Evolutionary conservation across 2,888 invertebrate genomes (phyloP).

Genomic region (Ophion slaviceki): DNA sequence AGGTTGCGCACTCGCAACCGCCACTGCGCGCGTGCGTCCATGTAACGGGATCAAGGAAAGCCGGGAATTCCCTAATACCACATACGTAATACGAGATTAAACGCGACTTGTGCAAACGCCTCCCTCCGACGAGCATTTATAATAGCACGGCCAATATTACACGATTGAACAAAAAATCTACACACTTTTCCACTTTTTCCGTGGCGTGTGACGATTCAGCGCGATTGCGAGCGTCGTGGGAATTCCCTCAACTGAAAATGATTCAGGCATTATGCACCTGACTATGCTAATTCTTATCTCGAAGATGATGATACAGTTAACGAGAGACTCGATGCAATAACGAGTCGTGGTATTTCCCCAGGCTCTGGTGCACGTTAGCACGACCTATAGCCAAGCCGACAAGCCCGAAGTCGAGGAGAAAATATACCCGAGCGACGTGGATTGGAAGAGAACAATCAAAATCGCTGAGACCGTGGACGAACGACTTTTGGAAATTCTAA

Average conservation of each 20-base stretch:
- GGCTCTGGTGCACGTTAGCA: constrained; percentile 92
- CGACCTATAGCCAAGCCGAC: constrained; percentile 94
- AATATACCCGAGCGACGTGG: constrained; percentile 88
- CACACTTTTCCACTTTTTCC: neutral
- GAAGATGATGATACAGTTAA: neutral
- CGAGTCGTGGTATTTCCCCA: constrained; percentile 75
- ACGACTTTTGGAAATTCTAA: constrained; percentile 85
- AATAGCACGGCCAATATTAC: neutral
- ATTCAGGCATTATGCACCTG: neutral
- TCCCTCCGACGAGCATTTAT: neutral
- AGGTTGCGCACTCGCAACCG: neutral
- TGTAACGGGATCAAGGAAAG: constrained; percentile 40
- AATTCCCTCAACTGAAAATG: neutral
- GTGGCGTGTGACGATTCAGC: neutral
- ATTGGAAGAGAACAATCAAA: constrained; percentile 89
- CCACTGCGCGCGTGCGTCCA: constrained; percentile 1
- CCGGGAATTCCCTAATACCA: constrained; percentile 44
- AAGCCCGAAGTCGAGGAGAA: constrained; percentile 89
- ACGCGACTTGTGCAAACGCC: neutral
- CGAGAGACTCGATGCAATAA: neutral
- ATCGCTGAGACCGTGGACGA: constrained; percentile 87
- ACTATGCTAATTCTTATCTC: neutral
- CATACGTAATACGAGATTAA: neutral
- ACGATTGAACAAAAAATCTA: neutral
- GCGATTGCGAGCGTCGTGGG: neutral